A percentile compares a stretch with the other conserved stretches of the same genome.
Evolutionary conservation across 2,888 invertebrate species (phyloP).

Genomic region (Cordylochernes scorpioides): DNA sequence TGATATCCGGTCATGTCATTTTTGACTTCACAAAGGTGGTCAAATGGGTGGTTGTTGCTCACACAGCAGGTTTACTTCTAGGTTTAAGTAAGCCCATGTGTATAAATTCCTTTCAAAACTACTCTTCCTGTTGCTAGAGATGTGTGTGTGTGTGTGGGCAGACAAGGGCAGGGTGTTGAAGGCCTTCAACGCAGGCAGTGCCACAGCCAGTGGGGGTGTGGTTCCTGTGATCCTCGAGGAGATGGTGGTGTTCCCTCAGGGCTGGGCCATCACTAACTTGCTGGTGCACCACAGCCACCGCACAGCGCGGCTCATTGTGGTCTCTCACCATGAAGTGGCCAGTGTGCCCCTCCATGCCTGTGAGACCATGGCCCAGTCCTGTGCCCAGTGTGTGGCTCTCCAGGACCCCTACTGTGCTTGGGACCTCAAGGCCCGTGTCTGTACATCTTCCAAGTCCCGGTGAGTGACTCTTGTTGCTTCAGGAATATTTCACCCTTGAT

Average conservation of each 20-base stretch:
- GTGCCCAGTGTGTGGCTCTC: constrained; percentile 28
- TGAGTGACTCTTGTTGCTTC: constrained; percentile 1
- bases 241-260: constrained; percentile 39
- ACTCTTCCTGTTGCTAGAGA: background rate
- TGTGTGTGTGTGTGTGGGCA: constrained; percentile 19
- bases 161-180: constrained; percentile 71
- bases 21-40: too few species aligned
- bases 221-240: constrained; percentile 55
- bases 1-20: too few species aligned
- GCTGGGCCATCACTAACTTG: constrained; percentile 43
- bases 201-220: constrained; percentile 6
- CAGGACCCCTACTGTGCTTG: constrained; percentile 1
- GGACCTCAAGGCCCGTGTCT: background rate
- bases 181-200: constrained; percentile 46
- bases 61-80: too few species aligned
- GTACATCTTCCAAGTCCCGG: constrained; percentile 6
- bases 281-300: constrained; percentile 21
- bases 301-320: constrained; percentile 56
- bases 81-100: background rate
- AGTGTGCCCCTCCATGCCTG: constrained; percentile 70
- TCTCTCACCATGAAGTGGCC: constrained; percentile 57
- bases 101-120: background rate
- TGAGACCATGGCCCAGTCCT: constrained; percentile 41
- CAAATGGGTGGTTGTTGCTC: too few species aligned
- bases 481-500: too few species aligned